These are phyloP conservation scores for Agonopterix arenella DNA, from an alignment of 2,888 invertebrate genomes.

Conservation along the genomic window DNA sequence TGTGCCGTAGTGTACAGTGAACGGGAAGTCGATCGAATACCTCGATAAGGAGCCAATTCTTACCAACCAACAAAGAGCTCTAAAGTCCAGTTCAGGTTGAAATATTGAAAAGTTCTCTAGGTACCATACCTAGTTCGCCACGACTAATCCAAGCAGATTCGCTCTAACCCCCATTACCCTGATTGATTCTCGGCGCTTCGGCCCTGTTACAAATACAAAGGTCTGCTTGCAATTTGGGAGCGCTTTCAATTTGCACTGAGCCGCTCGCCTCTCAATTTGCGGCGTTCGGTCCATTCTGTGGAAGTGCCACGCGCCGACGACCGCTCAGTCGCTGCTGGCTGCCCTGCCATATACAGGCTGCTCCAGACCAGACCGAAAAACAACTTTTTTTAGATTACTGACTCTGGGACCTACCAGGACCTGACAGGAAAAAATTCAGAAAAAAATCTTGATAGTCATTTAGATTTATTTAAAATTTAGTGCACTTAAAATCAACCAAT, in stretches of 20 bases:
- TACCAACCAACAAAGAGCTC: slow-evolving; percentile 42
- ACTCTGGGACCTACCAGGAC: no score
- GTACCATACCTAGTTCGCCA: slow-evolving; percentile 32
- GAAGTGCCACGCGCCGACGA: slow-evolving; percentile 15
- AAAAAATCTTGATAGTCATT: neutral
- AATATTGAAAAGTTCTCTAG: slow-evolving; percentile 41
- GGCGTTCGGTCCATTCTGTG: slow-evolving; percentile 34
- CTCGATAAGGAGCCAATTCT: slow-evolving; percentile 30
- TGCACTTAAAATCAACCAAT: no score
- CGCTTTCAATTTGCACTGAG: slow-evolving; percentile 69
- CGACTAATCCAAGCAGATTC: slow-evolving; percentile 62
- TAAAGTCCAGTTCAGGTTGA: slow-evolving; percentile 15
- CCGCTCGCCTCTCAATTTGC: slow-evolving; percentile 57
- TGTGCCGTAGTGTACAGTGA: no score
- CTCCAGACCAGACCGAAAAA: no score
- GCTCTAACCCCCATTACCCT: slow-evolving; percentile 65
- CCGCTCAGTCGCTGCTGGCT: neutral
- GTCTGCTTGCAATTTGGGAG: slow-evolving; percentile 57
- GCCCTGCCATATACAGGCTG: no score
- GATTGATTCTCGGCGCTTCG: slow-evolving; percentile 63
- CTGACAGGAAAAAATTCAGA: no score
- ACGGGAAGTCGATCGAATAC: neutral
- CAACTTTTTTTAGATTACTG: no score
- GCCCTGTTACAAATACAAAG: slow-evolving; percentile 67
- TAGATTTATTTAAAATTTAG: no score